Evolutionary conservation across 2,113 vertebrate genomes (phyloP), one percentile per base, ranked within the genome.

Genomic region (Deroptyus accipitrinus): DNA sequence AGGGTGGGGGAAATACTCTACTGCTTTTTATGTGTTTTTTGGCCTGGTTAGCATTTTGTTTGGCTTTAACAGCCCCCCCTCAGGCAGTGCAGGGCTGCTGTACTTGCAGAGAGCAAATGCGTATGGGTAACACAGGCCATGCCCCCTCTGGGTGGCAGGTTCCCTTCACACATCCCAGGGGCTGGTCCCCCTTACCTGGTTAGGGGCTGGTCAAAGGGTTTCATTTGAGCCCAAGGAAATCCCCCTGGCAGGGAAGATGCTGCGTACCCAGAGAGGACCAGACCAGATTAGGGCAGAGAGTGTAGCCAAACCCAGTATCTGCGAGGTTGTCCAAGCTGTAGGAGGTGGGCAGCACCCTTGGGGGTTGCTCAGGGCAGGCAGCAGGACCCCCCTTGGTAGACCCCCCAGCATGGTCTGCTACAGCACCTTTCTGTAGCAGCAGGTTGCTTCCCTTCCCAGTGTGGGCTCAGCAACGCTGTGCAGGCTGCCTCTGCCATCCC

Each of bases 41-140:
- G 68, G 46, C 25, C 67, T 77, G 23, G 17, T 79, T 93, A 93
- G 52, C 72, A 66, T 46, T 83, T 64, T 76, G 25, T 52, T 85
- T 90, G 64, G 51, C 35, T 78, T 33, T 37, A 62, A n/a, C 48
- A 51, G 39, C 20, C 15, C 28, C 33, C 63, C 73, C 23, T 28
- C 44, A 37, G 18, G 31, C 62, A 30, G 17, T 1, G 3, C 41
- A 37, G 25, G 10, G 17, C 24, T 13, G 20, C n/a, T 85, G 39
- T 49, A 31, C 31, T 80, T 80, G 83, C 57, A 41, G 66, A 92
- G n/a, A 28, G 22, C 7, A 11, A 25, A 52, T 20, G 46, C 6
- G 7, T 4, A 6, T 39, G 30, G 3, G 9, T 41, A 68, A 39
- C 0, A 1, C 1, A 4, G 46, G 46, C 8, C 80, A 48, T 37